A percentile compares a stretch with the other conserved stretches of the same genome.
Conservation (phyloP, 2,113 vertebrate species). For the Ptilorrhoa leucosticta region DNA sequence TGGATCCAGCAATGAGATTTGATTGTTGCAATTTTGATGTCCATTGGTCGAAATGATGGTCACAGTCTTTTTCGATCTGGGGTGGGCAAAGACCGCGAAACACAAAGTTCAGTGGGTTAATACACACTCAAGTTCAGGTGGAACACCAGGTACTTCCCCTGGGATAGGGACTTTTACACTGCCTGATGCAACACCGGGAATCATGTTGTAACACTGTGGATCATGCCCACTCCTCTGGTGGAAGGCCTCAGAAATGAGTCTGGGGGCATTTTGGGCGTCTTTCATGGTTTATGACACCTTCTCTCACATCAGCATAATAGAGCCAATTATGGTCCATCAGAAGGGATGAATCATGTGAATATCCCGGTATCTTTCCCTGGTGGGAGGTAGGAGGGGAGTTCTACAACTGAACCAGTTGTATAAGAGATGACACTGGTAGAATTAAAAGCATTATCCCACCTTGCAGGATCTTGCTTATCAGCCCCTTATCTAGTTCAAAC, state of each 20-base stretch:
- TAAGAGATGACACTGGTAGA: neutral
- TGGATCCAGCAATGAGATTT: too few species aligned
- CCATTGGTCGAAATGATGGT: neutral
- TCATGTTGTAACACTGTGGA: neutral
- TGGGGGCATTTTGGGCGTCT: neutral
- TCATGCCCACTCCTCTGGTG: neutral
- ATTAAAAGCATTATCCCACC: neutral
- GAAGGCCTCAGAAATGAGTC: neutral
- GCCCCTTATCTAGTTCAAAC: neutral
- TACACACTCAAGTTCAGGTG: neutral
- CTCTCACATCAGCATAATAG: neutral
- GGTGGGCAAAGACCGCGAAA: neutral
- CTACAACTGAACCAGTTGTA: neutral
- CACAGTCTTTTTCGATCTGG: neutral
- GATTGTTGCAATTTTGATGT: neutral
- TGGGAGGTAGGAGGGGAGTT: rapidly evolving
- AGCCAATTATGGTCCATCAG: neutral
- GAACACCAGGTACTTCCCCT: neutral
- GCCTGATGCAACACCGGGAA: neutral
- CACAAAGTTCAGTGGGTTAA: neutral
- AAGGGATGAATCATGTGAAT: neutral
- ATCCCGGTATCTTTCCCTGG: neutral
- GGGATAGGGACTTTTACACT: neutral
- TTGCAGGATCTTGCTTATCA: neutral
- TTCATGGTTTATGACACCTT: neutral